Base-by-base conservation (phyloP, 2,888 invertebrate species). In the Pheosia gnoma region DNA sequence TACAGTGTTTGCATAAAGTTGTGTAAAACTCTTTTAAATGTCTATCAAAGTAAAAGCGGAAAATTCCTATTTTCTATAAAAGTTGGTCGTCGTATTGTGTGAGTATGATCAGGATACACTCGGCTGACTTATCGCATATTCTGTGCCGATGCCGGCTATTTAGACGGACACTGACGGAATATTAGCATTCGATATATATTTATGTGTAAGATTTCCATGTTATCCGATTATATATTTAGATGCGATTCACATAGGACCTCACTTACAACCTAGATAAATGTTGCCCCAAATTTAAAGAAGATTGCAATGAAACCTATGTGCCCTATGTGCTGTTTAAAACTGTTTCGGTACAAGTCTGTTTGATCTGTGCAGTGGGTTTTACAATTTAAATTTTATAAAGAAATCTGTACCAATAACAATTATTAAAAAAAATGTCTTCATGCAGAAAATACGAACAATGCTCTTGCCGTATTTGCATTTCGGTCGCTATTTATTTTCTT, bases 81-180 rank as follows among this genome's bases (percentile, higher is more conserved):
- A 43, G 25, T 49, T 37, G 63, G 39, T 71, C 55, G 55, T 58
- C n/a, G 10, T 36, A 10, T 13, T 25, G 25, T 59, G 57, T 45
- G 63, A 56, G 62, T 70, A 70, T 65, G 61, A 58, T 49, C 58
- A 9, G 6, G 49, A 49, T 4, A 49, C 49, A 43, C 1, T 49
- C 56, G 53, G 71, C 65, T 65, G 59, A 60, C 72, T 72, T 71
- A 71, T 68, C 72, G 61, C 62, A 61, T 71, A 61, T 65, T 51
- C 43, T 43, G 60, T 56, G 55, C 60, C 65, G 57, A 61, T 67
- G 65, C 9, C 10, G 8, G 8, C 63, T 63, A 65, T 72, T 61
- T 57, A 59, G 59, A 57, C 13, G 59, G 63, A 71, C 11, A 49
- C n/a, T 13, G 7, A n/a, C 49, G 7, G n/a, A 9, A 9, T n/a